Base-by-base conservation (phyloP, 1,140 invertebrate genomes). In the Polypedilum vanderplanki region DNA sequence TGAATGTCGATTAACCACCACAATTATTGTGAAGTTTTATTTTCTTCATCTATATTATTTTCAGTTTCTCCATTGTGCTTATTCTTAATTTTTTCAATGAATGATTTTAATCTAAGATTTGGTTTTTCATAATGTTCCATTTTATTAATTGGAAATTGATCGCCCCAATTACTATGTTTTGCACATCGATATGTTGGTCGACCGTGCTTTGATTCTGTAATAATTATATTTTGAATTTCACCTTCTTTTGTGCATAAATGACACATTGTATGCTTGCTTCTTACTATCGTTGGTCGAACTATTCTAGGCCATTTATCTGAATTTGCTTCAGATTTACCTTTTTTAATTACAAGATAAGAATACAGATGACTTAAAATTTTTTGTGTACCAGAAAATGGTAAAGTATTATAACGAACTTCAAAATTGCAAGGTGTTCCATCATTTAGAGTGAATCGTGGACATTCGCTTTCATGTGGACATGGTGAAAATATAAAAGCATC, bases 361-460 rank as follows among this genome's bases (percentile, higher is more conserved):
- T 87, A 93, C 20, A 85, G 75, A 77, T 92, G 89, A 15, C 80
- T 83, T 40, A 79, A 78, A 0, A 83, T 76, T 77, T 84, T 79
- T 3, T 79, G 76, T 74, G 83, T 83, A 1, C 81, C 79, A 7
- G 79, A 77, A 76, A 89, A 83, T 33, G 84, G 83, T 75, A 92
- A 79, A 0, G 86, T 83, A 64, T 84, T 80, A 82, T 90, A 95
- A 10, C 83, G 78, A 22, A 89, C 85, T 76, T 87, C 78, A 82
- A 94, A 96, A 81, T 91, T 94, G 81, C 95, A 97, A 0, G 91
- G 90, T 10, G 86, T 90, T 7, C 87, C 85, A 70, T 89, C 83
- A 77, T 88, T 83, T 65, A 57, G 73, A 0, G 83, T 65, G 75
- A 87, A 87, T 76, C 88, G 84, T 0, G 94, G 94, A 83, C 95